Percentiles rank a stretch among this genome's conserved stretches.
phyloP scores from a whole-genome alignment of 1,140 invertebrate species.

The Aleiodes sp. region DNA sequence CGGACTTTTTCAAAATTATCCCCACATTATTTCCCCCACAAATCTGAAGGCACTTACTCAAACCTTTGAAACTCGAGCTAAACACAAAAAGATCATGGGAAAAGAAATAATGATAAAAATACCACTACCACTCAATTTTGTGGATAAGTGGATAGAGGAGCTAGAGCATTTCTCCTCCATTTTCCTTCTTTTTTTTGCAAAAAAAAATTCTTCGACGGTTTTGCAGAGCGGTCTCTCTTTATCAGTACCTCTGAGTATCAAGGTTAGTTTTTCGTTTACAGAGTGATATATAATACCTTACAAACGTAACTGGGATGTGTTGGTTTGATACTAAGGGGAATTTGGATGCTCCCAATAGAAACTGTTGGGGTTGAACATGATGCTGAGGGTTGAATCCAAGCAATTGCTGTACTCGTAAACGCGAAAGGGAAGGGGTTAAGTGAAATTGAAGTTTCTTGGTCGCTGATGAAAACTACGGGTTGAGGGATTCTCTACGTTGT shows the following conservation, averaged over 20 bases:
- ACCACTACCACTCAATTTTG: neutral
- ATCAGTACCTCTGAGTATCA: neutral
- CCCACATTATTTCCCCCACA: too few species aligned
- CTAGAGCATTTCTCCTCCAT: neutral
- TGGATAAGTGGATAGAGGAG: conserved; percentile 6
- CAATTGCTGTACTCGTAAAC: too few species aligned
- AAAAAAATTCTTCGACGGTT: too few species aligned
- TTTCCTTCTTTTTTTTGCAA: neutral
- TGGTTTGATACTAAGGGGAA: neutral
- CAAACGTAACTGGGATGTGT: neutral
- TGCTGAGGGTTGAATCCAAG: neutral
- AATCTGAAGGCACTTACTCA: too few species aligned
- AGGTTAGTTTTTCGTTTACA: neutral
- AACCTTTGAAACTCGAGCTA: too few species aligned
- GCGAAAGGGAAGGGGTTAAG: conserved; percentile 44
- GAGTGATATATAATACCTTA: neutral
- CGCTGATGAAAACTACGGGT: conserved; percentile 45
- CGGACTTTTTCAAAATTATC: too few species aligned
- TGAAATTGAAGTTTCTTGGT: conserved; percentile 48
- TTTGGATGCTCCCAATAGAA: neutral
- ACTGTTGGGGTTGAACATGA: neutral
- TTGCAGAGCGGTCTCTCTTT: too few species aligned
- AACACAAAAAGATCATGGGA: too few species aligned
- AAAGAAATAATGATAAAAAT: neutral
- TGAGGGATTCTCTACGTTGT: conserved; percentile 29